A percentile compares a stretch with the other conserved stretches of the same genome.
Conservation (phyloP, 2,888 invertebrate genomes). For the Helicoverpa assulta region DNA sequence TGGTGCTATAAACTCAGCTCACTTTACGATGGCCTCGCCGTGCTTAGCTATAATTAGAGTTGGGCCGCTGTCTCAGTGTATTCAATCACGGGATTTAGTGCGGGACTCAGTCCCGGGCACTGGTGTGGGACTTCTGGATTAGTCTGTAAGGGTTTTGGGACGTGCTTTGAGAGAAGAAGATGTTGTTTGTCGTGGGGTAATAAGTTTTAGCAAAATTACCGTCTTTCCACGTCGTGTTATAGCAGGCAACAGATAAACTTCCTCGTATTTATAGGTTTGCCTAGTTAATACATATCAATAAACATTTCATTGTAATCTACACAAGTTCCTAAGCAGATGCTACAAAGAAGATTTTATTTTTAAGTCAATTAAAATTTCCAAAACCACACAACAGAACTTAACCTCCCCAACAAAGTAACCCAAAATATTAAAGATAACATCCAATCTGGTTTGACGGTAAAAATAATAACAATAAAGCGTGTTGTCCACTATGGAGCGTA, state of each 20-base stretch:
- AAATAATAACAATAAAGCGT: constrained; percentile 76
- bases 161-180: constrained; percentile 26
- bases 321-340: too few species aligned
- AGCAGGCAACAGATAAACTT: too few species aligned
- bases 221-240: background rate
- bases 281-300: too few species aligned
- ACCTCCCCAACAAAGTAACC: constrained; percentile 45
- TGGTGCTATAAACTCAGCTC: constrained; percentile 64
- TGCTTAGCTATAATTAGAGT: constrained; percentile 72
- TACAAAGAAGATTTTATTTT: too few species aligned
- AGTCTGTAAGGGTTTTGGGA: constrained; percentile 32
- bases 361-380: constrained; percentile 25
- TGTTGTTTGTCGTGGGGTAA: constrained; percentile 2
- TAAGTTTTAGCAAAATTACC: background rate
- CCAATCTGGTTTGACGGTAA: constrained; percentile 63
- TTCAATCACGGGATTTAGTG: constrained; percentile 67
- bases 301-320: too few species aligned
- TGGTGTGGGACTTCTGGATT: constrained; percentile 28
- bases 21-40: constrained; percentile 65
- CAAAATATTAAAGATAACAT: constrained; percentile 57
- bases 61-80: constrained; percentile 61
- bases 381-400: constrained; percentile 49
- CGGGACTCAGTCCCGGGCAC: constrained; percentile 27
- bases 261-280: too few species aligned
- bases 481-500: constrained; percentile 74